Evolutionary conservation across 2,797 vertebrate genomes (phyloP).

Genomic region (Acropternis orthonyx): DNA sequence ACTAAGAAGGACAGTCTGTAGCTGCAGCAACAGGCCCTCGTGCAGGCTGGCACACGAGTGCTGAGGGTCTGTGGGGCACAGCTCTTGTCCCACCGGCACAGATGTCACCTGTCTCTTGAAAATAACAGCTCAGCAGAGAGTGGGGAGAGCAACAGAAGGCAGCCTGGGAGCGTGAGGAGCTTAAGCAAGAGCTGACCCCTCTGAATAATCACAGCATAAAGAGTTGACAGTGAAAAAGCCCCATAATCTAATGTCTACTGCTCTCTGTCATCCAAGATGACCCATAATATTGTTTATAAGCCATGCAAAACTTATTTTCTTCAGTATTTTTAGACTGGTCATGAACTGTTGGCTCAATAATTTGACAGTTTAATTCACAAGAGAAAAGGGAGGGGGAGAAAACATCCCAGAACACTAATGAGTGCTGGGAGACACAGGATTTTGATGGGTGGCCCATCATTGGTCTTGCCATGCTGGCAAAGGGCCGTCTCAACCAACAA

Average conservation of each 20-base stretch:
- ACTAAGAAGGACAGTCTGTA: background rate
- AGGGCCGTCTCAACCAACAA: background rate
- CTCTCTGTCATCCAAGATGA: background rate
- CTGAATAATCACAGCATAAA: background rate
- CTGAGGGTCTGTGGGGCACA: background rate
- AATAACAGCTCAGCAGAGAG: background rate
- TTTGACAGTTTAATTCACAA: background rate
- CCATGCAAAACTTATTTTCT: background rate
- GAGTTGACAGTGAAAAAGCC: background rate
- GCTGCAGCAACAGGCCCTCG: background rate
- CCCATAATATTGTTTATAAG: background rate
- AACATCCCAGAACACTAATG: background rate
- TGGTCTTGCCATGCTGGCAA: background rate
- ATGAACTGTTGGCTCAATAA: background rate
- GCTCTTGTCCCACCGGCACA: background rate
- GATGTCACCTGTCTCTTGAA: background rate
- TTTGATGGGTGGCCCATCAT: background rate
- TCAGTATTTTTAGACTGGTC: background rate
- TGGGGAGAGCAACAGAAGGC: background rate
- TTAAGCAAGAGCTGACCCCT: background rate
- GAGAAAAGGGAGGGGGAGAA: background rate
- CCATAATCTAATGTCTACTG: background rate
- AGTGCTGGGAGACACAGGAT: background rate
- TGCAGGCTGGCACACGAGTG: background rate
- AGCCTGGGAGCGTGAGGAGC: background rate